Conservation (phyloP, 2,797 vertebrate genomes). For the Gymnodraco acuticeps region DNA sequence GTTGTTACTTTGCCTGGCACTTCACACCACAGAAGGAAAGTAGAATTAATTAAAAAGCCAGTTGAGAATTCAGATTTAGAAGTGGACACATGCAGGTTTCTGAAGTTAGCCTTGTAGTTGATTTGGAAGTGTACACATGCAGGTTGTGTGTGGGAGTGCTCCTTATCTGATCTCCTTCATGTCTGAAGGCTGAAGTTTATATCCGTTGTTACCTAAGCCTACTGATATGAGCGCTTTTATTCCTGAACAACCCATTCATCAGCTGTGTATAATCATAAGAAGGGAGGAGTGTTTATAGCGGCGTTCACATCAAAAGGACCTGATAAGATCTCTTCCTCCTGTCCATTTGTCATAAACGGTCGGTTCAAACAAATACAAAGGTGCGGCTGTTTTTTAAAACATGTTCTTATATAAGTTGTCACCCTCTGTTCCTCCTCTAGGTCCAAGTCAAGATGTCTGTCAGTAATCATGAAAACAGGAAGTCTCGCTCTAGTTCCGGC, state of each 20-base stretch:
- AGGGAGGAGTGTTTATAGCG: constrained; percentile 32
- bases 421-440: constrained; percentile 30
- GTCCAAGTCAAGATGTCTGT: constrained; percentile 85
- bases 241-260: constrained; percentile 32
- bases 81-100: constrained; percentile 4
- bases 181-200: constrained; percentile 70
- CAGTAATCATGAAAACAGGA: constrained; percentile 90
- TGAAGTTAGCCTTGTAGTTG: neutral
- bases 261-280: constrained; percentile 44
- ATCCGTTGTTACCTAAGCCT: constrained; percentile 31
- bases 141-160: constrained; percentile 22
- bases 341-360: neutral
- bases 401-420: neutral
- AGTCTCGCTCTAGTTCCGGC: constrained; percentile 90
- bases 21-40: constrained; percentile 18
- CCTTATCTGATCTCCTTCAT: constrained; percentile 69
- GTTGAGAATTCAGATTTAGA: constrained; percentile 10
- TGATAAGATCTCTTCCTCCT: neutral
- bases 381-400: neutral
- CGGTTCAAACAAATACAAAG: neutral
- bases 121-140: constrained; percentile 12
- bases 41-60: neutral
- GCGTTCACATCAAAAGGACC: constrained; percentile 29
- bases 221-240: constrained; percentile 42
- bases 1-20: constrained; percentile 33